These are phyloP conservation scores for Acanthacorydalis orientalis DNA, from an alignment of 2,888 invertebrate genomes.

Conservation along the genomic window DNA sequence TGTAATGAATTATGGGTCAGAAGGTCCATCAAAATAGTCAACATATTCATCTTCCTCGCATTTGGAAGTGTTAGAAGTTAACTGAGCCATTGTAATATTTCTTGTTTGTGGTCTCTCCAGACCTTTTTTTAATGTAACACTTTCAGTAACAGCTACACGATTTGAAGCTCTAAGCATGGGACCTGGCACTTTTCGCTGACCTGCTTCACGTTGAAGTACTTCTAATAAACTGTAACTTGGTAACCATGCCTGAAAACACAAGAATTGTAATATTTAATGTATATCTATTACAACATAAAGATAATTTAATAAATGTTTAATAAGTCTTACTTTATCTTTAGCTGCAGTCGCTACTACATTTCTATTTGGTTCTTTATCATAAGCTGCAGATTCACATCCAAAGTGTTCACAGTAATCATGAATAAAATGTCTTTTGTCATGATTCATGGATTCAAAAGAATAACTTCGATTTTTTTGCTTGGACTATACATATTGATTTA, in stretches of 20 bases:
- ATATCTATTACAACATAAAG: background rate
- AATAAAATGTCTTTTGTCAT: slow-evolving; percentile 78
- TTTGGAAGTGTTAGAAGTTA: no score
- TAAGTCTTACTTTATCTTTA: slow-evolving; percentile 45
- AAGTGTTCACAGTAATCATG: slow-evolving; percentile 93
- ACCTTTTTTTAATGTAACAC: no score
- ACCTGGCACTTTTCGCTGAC: slow-evolving; percentile 63
- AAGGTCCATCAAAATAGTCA: no score
- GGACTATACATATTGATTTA: slow-evolving; percentile 28
- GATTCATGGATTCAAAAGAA: slow-evolving; percentile 87
- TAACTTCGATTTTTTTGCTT: slow-evolving; percentile 68
- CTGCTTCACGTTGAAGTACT: slow-evolving; percentile 60
- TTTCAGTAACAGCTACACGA: no score
- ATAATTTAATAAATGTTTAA: background rate
- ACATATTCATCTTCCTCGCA: no score
- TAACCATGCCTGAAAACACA: slow-evolving; percentile 59
- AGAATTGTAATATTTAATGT: no score
- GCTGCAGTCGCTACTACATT: slow-evolving; percentile 88
- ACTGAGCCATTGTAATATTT: no score
- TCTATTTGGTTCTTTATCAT: slow-evolving; percentile 88
- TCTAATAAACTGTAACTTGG: slow-evolving; percentile 75
- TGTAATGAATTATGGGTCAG: no score
- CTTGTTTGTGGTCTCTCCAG: no score
- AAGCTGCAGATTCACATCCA: slow-evolving; percentile 84
- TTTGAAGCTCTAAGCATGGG: slow-evolving; percentile 33